Evolutionary conservation across 64 coral and sea anemone genomes (phyloP).

Genomic region (Actinia tenebrosa): DNA sequence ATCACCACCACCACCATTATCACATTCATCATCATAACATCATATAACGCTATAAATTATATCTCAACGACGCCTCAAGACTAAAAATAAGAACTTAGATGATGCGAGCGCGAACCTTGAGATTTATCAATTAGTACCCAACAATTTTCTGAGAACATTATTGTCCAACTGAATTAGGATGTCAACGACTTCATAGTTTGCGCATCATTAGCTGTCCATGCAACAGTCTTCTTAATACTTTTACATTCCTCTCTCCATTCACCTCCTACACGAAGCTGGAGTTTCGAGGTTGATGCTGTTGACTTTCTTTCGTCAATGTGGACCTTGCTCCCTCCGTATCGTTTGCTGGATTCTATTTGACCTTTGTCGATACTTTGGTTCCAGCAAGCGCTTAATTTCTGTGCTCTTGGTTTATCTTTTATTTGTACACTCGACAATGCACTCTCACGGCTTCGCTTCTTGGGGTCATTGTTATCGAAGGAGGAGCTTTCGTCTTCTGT

Average conservation of each 20-base stretch:
- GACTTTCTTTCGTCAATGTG: neutral
- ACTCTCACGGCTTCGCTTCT: neutral
- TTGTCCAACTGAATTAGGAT: too few species aligned
- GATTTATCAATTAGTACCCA: too few species aligned
- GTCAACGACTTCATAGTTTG: neutral
- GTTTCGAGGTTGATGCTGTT: neutral
- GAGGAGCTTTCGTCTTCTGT: too few species aligned
- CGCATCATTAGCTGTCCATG: neutral
- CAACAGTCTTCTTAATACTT: neutral
- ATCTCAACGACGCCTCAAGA: too few species aligned
- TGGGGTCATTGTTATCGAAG: neutral
- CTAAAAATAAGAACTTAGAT: too few species aligned
- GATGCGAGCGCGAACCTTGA: too few species aligned
- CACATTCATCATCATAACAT: too few species aligned
- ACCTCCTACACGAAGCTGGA: neutral
- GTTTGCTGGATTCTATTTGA: neutral
- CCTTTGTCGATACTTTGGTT: neutral
- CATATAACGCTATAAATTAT: too few species aligned
- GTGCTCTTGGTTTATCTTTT: neutral
- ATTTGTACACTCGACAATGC: neutral
- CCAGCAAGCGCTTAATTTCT: neutral
- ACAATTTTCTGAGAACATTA: too few species aligned
- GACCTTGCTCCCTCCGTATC: neutral
- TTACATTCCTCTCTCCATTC: neutral
- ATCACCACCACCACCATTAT: too few species aligned